Evolutionary conservation across 1,140 invertebrate species (phyloP).

Genomic region (Drosophila pallidifrons): DNA sequence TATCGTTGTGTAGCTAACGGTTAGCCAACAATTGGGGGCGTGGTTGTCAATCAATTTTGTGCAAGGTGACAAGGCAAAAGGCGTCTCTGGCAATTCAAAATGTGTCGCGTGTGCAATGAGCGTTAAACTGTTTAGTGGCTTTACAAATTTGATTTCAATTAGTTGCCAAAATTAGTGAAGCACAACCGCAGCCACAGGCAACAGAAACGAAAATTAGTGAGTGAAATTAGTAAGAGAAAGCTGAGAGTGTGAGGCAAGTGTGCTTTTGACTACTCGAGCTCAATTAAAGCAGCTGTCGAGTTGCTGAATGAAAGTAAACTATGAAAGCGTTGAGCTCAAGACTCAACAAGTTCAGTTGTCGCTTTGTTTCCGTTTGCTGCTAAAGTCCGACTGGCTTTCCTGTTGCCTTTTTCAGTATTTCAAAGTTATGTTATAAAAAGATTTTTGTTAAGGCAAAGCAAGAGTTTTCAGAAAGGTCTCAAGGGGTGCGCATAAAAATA

Average conservation of each 20-base stretch:
- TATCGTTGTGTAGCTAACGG: conserved; percentile 64
- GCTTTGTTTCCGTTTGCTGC: conserved; percentile 1
- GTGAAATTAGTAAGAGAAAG: not conserved
- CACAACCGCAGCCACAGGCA: conserved; percentile 60
- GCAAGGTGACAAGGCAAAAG: not conserved
- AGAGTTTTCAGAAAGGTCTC: no score
- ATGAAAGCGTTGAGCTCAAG: not conserved
- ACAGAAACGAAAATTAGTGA: conserved; percentile 56
- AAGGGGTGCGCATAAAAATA: no score
- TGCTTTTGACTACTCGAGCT: not conserved
- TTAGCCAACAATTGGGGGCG: conserved; percentile 51
- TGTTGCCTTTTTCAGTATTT: not conserved
- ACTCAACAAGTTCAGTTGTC: not conserved
- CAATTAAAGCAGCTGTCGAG: not conserved
- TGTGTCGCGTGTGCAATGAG: conserved; percentile 48
- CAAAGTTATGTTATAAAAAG: not conserved
- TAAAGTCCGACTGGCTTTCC: not conserved
- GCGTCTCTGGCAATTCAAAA: not conserved
- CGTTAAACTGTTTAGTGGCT: conserved; percentile 74
- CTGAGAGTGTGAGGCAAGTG: not conserved
- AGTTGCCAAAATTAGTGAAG: conserved; percentile 75
- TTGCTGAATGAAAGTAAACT: not conserved
- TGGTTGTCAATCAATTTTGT: not conserved
- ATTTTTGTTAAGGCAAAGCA: not conserved
- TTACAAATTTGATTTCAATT: conserved; percentile 79